These are phyloP conservation scores for Anhinga rufa DNA, from an alignment of 2,113 vertebrate species.

Conservation along the genomic window DNA sequence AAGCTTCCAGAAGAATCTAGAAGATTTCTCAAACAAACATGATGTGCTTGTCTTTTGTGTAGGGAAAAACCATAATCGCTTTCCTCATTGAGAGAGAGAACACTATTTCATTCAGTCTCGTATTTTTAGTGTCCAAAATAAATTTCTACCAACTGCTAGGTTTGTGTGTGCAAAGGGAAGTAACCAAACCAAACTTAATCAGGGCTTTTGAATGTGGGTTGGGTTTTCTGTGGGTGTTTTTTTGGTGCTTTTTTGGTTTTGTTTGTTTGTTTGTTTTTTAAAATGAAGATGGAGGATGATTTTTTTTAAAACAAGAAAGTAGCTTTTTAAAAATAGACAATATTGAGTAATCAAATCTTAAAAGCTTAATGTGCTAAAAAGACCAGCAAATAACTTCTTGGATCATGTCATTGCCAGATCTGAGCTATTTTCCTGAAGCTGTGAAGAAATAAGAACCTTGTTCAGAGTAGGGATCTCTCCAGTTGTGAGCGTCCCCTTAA, in stretches of 20 bases:
- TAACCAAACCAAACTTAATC: not conserved
- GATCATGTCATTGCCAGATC: not conserved
- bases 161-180: not conserved
- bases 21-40: not conserved
- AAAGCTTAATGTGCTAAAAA: not conserved
- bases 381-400: not conserved
- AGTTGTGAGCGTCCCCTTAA: not conserved
- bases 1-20: not conserved
- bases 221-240: accelerated
- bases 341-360: not conserved
- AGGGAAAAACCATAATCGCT: not conserved
- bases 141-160: not conserved
- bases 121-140: not conserved
- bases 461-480: not conserved
- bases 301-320: not conserved
- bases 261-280: not conserved
- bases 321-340: not conserved
- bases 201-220: not conserved
- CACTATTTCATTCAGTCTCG: not conserved
- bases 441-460: not conserved
- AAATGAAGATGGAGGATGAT: not conserved
- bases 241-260: accelerated
- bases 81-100: not conserved
- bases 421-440: not conserved
- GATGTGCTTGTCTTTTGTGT: not conserved